A percentile compares a stretch with the other conserved stretches of the same genome.
These are phyloP conservation scores for Leptinotarsa juncta DNA, from an alignment of 2,888 invertebrate genomes.

Conservation along the genomic window DNA sequence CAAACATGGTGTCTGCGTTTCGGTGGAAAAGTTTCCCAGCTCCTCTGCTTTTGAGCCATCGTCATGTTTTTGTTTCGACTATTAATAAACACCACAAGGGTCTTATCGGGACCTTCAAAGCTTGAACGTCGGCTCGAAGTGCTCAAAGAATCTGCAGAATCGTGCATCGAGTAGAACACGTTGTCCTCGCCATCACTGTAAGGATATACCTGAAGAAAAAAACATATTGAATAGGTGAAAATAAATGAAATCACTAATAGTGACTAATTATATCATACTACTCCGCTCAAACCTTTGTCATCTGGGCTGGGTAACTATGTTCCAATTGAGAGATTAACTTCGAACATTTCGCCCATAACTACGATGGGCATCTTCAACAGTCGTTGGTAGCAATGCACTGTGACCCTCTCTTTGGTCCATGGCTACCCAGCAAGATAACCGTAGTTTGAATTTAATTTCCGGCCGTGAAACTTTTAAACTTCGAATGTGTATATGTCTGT, in stretches of 20 bases:
- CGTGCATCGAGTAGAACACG: constrained; percentile 67
- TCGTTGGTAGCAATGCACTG: too few species aligned
- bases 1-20: constrained; percentile 64
- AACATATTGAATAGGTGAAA: background rate
- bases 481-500: too few species aligned
- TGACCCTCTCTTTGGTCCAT: too few species aligned
- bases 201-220: constrained; percentile 66
- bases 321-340: too few species aligned
- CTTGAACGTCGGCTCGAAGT: constrained; percentile 71
- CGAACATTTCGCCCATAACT: too few species aligned
- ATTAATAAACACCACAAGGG: constrained; percentile 69
- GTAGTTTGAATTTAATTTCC: too few species aligned
- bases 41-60: constrained; percentile 71
- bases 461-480: too few species aligned
- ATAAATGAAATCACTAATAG: constrained; percentile 4
- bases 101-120: constrained; percentile 66
- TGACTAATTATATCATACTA: too few species aligned
- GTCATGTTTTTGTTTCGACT: constrained; percentile 60
- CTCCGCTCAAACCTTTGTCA: too few species aligned
- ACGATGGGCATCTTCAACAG: too few species aligned
- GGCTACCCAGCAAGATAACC: too few species aligned
- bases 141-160: constrained; percentile 71
- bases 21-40: constrained; percentile 75
- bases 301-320: too few species aligned
- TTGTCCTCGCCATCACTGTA: constrained; percentile 71